Evolutionary conservation across 2,888 invertebrate genomes (phyloP).

Genomic region (Nudaria mundana): DNA sequence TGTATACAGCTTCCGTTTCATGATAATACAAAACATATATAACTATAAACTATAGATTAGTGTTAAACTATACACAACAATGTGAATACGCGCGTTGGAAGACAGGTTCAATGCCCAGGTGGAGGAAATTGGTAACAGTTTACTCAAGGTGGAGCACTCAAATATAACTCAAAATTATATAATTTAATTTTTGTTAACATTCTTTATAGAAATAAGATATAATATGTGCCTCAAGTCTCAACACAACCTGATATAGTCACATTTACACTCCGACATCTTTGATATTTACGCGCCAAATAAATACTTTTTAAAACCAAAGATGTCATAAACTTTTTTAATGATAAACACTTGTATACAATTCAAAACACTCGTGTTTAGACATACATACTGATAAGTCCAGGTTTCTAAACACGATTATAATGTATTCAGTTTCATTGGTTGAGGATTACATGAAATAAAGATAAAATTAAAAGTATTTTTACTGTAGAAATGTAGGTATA

Average conservation of each 20-base stretch:
- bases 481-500: slow-evolving; percentile 19
- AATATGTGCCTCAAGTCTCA: slow-evolving; percentile 39
- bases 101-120: slow-evolving; percentile 65
- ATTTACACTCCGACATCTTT: slow-evolving; percentile 15
- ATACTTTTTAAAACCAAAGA: slow-evolving; percentile 12
- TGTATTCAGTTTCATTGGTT: slow-evolving; percentile 18
- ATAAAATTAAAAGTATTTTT: not conserved
- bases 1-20: slow-evolving; percentile 36
- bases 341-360: slow-evolving; percentile 23
- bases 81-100: slow-evolving; percentile 56
- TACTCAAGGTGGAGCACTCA: slow-evolving; percentile 33
- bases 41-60: slow-evolving; percentile 35
- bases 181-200: slow-evolving; percentile 31
- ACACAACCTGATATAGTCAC: slow-evolving; percentile 14
- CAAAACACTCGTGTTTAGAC: slow-evolving; percentile 24
- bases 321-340: slow-evolving; percentile 5
- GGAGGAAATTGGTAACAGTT: slow-evolving; percentile 64
- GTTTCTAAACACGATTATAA: slow-evolving; percentile 31
- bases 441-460: slow-evolving; percentile 8
- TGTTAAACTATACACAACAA: slow-evolving; percentile 69
- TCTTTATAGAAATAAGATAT: slow-evolving; percentile 24
- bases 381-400: slow-evolving; percentile 30
- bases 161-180: slow-evolving; percentile 32
- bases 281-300: slow-evolving; percentile 13
- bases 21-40: slow-evolving; percentile 26